Percentiles rank a stretch among this genome's conserved stretches.
phyloP scores from a whole-genome alignment of 2,797 vertebrate species.

The Sparidentex hasta region DNA sequence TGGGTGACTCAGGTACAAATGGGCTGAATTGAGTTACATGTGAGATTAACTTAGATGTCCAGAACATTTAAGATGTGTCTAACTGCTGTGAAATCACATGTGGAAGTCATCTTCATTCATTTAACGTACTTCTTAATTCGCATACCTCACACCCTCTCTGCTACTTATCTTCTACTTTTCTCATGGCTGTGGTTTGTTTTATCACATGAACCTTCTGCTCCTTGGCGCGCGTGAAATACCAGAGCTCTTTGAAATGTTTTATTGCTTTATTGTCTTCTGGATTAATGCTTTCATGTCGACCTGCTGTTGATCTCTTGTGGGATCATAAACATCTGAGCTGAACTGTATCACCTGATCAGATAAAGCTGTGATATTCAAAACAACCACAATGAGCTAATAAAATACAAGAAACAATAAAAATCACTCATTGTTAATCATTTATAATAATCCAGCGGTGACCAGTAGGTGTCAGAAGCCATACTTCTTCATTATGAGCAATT shows the following conservation, averaged over 20 bases:
- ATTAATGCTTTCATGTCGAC: background rate
- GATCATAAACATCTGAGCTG: background rate
- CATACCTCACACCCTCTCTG: background rate
- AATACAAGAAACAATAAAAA: too few relatives aligned
- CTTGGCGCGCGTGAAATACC: too few relatives aligned
- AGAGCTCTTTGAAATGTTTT: background rate
- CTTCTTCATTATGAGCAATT: too few relatives aligned
- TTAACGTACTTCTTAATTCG: background rate
- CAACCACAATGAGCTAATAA: too few relatives aligned
- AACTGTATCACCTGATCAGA: background rate
- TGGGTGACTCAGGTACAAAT: background rate
- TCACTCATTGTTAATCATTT: too few relatives aligned
- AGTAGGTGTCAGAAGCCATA: too few relatives aligned
- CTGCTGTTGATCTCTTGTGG: background rate
- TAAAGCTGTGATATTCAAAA: background rate
- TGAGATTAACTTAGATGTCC: background rate
- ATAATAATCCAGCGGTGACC: too few relatives aligned
- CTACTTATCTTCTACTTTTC: background rate
- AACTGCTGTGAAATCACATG: background rate
- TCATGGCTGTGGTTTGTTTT: background rate
- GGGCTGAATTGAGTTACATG: background rate
- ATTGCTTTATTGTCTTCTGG: background rate
- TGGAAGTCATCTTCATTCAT: too few relatives aligned
- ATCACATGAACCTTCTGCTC: background rate
- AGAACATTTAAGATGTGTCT: background rate